Percentiles rank a stretch among this genome's conserved stretches.
Conservation (phyloP, 2,113 vertebrate species). For the Erythrolamprus reginae region DNA sequence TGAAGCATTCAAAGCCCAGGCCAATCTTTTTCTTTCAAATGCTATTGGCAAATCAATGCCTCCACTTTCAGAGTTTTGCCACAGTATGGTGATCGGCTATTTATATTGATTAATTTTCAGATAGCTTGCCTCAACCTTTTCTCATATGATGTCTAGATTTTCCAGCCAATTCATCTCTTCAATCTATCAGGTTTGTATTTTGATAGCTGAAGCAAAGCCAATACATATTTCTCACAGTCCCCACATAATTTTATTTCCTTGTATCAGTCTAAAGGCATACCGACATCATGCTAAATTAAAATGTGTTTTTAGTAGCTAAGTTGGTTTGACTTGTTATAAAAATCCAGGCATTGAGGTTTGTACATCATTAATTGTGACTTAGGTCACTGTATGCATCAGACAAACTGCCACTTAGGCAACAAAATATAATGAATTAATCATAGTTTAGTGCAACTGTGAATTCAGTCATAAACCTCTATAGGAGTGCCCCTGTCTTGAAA, state of each 20-base stretch:
- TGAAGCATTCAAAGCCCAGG: slow-evolving; percentile 14
- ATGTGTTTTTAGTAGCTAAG: neutral
- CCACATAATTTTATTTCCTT: neutral
- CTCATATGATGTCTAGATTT: neutral
- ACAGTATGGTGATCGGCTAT: neutral
- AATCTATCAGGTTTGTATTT: neutral
- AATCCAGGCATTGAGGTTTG: neutral
- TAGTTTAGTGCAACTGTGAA: neutral
- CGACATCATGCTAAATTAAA: neutral
- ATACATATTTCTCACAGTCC: neutral
- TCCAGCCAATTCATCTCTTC: neutral
- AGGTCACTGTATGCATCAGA: neutral
- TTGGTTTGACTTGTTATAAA: neutral
- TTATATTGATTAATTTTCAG: neutral
- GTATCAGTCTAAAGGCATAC: neutral
- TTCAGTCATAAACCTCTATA: neutral
- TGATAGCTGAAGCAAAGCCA: neutral
- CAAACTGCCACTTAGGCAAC: neutral
- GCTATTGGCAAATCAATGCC: neutral
- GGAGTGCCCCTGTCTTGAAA: neutral
- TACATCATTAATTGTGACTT: neutral
- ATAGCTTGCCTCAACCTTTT: neutral
- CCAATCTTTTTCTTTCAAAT: neutral
- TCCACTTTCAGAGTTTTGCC: neutral
- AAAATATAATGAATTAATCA: neutral